Evolutionary conservation across 2,888 invertebrate species (phyloP), one percentile per base, ranked within the genome.

Genomic region (Cryptocheilus praepositus): DNA sequence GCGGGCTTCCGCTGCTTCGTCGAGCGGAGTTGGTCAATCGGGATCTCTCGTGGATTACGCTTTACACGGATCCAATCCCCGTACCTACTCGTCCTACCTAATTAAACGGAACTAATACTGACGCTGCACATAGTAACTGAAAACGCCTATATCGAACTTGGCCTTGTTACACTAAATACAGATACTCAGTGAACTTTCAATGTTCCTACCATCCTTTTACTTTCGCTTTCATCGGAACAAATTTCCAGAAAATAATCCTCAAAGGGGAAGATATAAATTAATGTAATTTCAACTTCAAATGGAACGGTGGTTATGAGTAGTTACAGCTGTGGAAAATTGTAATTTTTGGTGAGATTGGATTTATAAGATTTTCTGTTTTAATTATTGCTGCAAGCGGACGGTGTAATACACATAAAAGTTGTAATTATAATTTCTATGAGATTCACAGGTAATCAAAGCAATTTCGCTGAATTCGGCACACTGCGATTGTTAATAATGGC

Each of bases 81-180:
- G 55, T 57, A 58, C 68, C 70, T 61, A 59, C 58, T 68, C 75
- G 73, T 74, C 71, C 80, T 77, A 74, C 73, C 82, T 83, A 83
- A 83, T 83, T 83, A 83, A 83, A 77, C 76, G 80, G 78, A 81
- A 81, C 74, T 82, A 81, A 82, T 82, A 79, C 77, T 46, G 67
- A 70, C 74, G 65, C 67, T 65, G 67, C 74, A 61, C 69, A 67
- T 75, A 77, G 69, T 68, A 69, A 67, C 62, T 75, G 80, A 71
- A 74, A 79, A 70, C 71, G 71, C 66, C 67, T 78, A 59, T 70
- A 71, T 67, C 63, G 69, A 67, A 63, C 62, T 64, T 62, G 22
- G 36, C 57, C 57, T n/a, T 46, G 21, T 51, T 13, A 18, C 45
- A 36, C 44, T 52, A n/a, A 15, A 0, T 18, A 11, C 25, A 18